A percentile compares a stretch with the other conserved stretches of the same genome.
Conservation (phyloP, 2,113 vertebrate genomes). For the Genyomyrus donnyi region DNA sequence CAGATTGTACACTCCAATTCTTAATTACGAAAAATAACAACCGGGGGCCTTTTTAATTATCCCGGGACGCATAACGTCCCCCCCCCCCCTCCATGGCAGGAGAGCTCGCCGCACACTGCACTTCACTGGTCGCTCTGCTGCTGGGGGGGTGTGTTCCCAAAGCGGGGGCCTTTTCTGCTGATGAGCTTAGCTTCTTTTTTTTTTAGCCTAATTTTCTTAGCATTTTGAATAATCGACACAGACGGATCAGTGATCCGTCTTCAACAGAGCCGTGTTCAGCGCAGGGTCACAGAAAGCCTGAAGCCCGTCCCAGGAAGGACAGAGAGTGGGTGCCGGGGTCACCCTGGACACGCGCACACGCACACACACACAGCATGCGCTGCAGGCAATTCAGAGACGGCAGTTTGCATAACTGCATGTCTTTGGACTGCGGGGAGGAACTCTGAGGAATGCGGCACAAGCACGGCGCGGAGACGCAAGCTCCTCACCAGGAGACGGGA, state of each 20-base stretch:
- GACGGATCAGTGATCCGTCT: not conserved
- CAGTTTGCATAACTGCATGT: not conserved
- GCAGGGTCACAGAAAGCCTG: not conserved
- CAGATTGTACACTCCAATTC: conserved; percentile 39
- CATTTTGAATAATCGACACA: not conserved
- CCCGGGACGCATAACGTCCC: conserved; percentile 34
- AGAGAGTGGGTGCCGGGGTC: not conserved
- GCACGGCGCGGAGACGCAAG: not conserved
- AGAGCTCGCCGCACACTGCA: not conserved
- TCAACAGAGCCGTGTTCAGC: not conserved
- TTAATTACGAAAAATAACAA: conserved; percentile 53
- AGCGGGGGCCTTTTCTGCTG: not conserved
- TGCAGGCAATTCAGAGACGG: not conserved
- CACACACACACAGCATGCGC: not conserved
- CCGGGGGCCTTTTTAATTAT: conserved; percentile 38
- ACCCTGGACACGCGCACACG: not conserved
- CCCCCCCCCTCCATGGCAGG: not conserved
- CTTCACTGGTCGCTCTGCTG: not conserved
- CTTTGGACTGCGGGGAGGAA: not conserved
- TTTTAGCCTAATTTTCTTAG: not conserved
- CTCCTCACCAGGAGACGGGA: not conserved
- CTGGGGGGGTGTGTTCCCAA: not conserved
- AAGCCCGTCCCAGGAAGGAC: not conserved
- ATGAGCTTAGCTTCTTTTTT: not conserved
- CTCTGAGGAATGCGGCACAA: not conserved